Percentiles rank a stretch among this genome's conserved stretches.
Evolutionary conservation across 2,888 invertebrate genomes (phyloP).

Genomic region (Argyresthia goedartella): DNA sequence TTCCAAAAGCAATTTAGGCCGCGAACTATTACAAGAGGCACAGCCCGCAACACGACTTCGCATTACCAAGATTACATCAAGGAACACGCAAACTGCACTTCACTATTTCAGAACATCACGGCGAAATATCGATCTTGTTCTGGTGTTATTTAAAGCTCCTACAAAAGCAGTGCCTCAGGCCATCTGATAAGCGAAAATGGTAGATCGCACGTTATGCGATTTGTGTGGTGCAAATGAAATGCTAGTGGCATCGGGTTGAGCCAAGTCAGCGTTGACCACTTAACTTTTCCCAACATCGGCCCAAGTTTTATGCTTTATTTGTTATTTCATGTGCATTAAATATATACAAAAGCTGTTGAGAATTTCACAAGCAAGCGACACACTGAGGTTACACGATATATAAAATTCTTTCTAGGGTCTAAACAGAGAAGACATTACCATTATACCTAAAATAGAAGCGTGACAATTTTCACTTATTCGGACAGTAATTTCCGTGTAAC

Average conservation of each 20-base stretch:
- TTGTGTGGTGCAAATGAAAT: not conserved
- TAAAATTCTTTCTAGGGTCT: too few relatives aligned
- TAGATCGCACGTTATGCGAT: slow-evolving; percentile 58
- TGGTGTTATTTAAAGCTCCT: slow-evolving; percentile 40
- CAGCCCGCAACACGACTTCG: slow-evolving; percentile 1
- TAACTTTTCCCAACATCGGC: not conserved
- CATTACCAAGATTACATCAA: slow-evolving; percentile 3
- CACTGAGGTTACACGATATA: too few relatives aligned
- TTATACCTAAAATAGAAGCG: not conserved
- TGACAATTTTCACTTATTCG: not conserved
- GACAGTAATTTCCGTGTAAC: not conserved
- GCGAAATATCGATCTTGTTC: slow-evolving; percentile 43
- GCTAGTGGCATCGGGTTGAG: slow-evolving; percentile 12
- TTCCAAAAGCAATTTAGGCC: too few relatives aligned
- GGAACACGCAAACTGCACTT: slow-evolving; percentile 1
- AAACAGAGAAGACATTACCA: too few relatives aligned
- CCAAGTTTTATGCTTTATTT: too few relatives aligned
- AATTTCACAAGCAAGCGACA: too few relatives aligned
- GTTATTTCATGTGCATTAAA: too few relatives aligned
- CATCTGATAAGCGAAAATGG: slow-evolving; percentile 59
- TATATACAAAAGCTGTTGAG: too few relatives aligned
- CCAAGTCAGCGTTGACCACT: slow-evolving; percentile 42
- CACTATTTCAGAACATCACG: slow-evolving; percentile 19
- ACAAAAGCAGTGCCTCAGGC: slow-evolving; percentile 42
- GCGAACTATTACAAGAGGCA: too few relatives aligned